phyloP scores from a whole-genome alignment of 2,797 vertebrate species.

The Enteromius anoplus region DNA sequence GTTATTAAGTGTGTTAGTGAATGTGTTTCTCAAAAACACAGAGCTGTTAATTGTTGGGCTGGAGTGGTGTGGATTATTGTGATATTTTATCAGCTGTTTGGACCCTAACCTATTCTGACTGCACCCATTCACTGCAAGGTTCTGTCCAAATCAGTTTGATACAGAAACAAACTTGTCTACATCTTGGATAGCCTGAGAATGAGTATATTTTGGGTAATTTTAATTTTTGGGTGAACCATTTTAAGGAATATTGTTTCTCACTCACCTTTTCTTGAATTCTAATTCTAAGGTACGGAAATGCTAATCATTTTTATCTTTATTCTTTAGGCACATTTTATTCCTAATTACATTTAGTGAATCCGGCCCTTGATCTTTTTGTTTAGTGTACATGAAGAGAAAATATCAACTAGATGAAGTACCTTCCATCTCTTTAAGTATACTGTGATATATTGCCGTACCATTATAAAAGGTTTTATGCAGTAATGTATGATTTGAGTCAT shows the following conservation, averaged over 20 bases:
- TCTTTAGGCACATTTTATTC: not conserved
- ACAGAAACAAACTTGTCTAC: not conserved
- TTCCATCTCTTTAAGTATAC: not conserved
- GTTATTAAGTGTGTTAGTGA: no score
- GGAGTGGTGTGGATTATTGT: not conserved
- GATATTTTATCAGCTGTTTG: not conserved
- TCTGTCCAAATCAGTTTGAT: not conserved
- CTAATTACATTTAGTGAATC: not conserved
- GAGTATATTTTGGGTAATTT: not conserved
- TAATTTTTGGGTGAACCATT: not conserved
- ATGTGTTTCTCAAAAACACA: not conserved
- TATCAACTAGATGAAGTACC: not conserved
- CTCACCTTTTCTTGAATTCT: not conserved
- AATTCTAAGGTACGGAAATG: no score
- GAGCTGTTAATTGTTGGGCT: not conserved
- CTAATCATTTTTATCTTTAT: not conserved
- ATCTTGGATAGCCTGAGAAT: not conserved
- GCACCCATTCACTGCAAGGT: not conserved
- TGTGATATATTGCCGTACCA: not conserved
- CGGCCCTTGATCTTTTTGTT: not conserved
- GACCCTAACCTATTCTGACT: not conserved
- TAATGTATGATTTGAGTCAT: constrained; percentile 6
- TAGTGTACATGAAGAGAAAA: not conserved
- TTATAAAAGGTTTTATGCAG: not conserved
- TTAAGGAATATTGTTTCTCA: not conserved